phyloP scores from a whole-genome alignment of 2,888 invertebrate species.

The Lasioglossum lativentre region DNA sequence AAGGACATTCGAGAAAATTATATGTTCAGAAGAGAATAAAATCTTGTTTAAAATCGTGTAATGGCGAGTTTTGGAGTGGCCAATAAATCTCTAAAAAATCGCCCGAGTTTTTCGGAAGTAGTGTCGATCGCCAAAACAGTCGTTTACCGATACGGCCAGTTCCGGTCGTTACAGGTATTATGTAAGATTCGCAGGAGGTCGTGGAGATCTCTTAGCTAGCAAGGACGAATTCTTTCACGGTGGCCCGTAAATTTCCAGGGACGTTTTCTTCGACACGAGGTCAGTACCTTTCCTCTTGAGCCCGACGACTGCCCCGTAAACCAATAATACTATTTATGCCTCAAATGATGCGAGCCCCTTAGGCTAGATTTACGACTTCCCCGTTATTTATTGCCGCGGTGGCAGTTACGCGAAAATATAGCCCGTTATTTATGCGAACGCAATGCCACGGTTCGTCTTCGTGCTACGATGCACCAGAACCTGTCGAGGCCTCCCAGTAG shows the following conservation, averaged over 20 bases:
- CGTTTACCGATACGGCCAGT: slow-evolving; percentile 2
- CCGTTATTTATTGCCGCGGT: slow-evolving; percentile 73
- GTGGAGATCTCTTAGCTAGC: slow-evolving; percentile 46
- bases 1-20: too few relatives aligned
- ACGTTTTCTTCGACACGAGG: slow-evolving; percentile 51
- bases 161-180: slow-evolving; percentile 39
- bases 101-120: too few relatives aligned
- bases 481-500: neutral
- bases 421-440: slow-evolving; percentile 73
- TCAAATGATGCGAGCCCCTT: slow-evolving; percentile 80
- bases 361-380: slow-evolving; percentile 77
- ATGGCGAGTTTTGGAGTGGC: too few relatives aligned
- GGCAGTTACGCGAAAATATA: slow-evolving; percentile 77
- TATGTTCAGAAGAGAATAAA: too few relatives aligned
- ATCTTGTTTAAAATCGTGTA: too few relatives aligned
- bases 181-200: slow-evolving; percentile 40
- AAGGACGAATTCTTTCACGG: slow-evolving; percentile 61
- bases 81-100: too few relatives aligned
- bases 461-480: neutral
- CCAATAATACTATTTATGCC: slow-evolving; percentile 83
- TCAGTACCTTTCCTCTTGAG: slow-evolving; percentile 35
- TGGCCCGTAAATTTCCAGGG: slow-evolving; percentile 51
- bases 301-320: slow-evolving; percentile 70
- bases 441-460: neutral
- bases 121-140: neutral